phyloP scores from a whole-genome alignment of 2,113 vertebrate genomes.

The Entelurus aequoreus region DNA sequence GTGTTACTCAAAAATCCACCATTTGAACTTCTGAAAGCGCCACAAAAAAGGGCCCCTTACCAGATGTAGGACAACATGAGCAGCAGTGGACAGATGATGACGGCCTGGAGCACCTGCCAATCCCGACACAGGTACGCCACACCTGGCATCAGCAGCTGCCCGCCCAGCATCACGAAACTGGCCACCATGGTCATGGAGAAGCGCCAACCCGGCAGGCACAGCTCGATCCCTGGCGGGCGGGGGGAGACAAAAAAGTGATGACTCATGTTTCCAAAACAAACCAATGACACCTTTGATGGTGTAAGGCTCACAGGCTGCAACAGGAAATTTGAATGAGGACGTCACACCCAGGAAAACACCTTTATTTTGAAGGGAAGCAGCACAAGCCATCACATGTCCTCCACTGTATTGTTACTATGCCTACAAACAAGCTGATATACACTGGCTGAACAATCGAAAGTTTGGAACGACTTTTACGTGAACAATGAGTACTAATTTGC shows the following conservation, averaged over 20 bases:
- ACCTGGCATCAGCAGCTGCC: constrained; percentile 90
- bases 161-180: constrained; percentile 85
- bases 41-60: constrained; percentile 69
- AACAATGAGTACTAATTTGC: no score
- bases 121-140: constrained; percentile 87
- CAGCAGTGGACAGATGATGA: constrained; percentile 92
- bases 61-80: constrained; percentile 91
- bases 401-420: background rate
- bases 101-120: constrained; percentile 89
- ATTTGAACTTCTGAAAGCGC: background rate
- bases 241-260: constrained; percentile 5
- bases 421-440: background rate
- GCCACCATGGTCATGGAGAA: constrained; percentile 97
- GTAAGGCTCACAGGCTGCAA: constrained; percentile 19
- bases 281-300: constrained; percentile 3
- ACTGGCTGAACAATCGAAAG: no score
- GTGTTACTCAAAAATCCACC: background rate
- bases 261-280: constrained; percentile 7
- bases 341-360: background rate
- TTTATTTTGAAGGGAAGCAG: background rate
- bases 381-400: background rate
- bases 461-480: no score
- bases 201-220: constrained; percentile 86
- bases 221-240: constrained; percentile 82
- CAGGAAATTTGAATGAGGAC: constrained; percentile 7